These are phyloP conservation scores for Alligator mississippiensis DNA, from an alignment of 2,113 vertebrate genomes.

Conservation along the genomic window DNA sequence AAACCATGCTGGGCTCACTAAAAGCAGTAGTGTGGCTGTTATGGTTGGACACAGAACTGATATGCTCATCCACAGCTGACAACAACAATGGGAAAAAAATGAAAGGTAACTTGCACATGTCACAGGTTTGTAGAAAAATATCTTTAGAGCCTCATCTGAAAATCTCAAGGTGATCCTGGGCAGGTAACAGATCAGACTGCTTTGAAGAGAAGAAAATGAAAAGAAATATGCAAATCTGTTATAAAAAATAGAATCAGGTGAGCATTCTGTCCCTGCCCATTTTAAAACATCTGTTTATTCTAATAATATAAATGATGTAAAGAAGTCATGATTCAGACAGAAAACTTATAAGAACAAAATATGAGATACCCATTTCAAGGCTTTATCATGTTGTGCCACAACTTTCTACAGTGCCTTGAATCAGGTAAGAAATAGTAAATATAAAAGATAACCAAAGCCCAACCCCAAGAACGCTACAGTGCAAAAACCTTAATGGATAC, in stretches of 20 bases:
- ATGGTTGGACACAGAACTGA: slow-evolving; percentile 6
- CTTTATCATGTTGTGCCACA: not conserved
- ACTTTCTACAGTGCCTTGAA: not conserved
- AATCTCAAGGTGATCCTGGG: not conserved
- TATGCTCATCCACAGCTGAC: not conserved
- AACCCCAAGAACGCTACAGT: not conserved
- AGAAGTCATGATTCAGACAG: not conserved
- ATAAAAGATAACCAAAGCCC: not conserved
- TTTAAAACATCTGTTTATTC: not conserved
- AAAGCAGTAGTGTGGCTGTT: slow-evolving; percentile 10
- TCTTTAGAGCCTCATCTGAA: slow-evolving; percentile 14
- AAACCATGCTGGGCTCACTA: not conserved
- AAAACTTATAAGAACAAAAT: not conserved
- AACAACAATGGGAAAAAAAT: not conserved
- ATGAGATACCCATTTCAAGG: not conserved
- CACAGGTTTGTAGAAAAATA: not conserved
- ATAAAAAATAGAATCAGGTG: not conserved
- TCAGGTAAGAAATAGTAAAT: not conserved
- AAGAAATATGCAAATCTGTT: not conserved
- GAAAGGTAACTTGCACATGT: not conserved
- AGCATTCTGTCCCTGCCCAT: not conserved
- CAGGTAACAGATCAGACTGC: not conserved
- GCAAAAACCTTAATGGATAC: not conserved
- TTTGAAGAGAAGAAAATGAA: slow-evolving; percentile 3
- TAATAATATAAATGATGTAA: not conserved